Evolutionary conservation across 2,797 vertebrate species (phyloP).

Genomic region (Cossypha caffra): DNA sequence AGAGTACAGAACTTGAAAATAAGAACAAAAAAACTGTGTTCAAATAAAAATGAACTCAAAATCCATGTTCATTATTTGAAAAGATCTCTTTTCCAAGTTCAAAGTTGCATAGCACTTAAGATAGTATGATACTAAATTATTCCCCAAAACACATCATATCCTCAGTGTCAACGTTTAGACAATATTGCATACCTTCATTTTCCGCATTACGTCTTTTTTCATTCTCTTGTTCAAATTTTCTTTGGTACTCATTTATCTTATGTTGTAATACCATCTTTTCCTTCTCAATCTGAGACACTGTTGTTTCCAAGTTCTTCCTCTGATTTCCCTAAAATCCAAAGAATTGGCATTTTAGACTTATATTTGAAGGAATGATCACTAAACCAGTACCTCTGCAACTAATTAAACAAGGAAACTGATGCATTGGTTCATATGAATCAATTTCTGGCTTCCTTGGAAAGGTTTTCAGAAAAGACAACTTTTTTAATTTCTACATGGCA

Average conservation of each 20-base stretch:
- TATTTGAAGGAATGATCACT: neutral
- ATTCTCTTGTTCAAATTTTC: conserved; percentile 94
- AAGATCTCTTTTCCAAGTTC: neutral
- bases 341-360: neutral
- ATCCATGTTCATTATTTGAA: neutral
- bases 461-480: neutral
- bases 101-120: neutral
- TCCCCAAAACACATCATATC: neutral
- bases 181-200: conserved; percentile 88
- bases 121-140: neutral
- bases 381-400: neutral
- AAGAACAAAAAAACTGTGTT: neutral
- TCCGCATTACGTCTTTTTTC: conserved; percentile 95
- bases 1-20: neutral
- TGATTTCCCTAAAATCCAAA: conserved; percentile 78
- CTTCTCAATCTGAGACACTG: conserved; percentile 91
- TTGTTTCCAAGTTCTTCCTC: conserved; percentile 87
- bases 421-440: neutral
- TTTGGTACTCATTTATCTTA: conserved; percentile 91
- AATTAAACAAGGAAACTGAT: neutral
- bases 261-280: conserved; percentile 95
- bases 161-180: neutral
- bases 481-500: neutral
- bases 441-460: neutral
- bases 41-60: neutral